These are phyloP conservation scores for Drosophila dunni DNA, from an alignment of 1,140 invertebrate species.

Conservation along the genomic window DNA sequence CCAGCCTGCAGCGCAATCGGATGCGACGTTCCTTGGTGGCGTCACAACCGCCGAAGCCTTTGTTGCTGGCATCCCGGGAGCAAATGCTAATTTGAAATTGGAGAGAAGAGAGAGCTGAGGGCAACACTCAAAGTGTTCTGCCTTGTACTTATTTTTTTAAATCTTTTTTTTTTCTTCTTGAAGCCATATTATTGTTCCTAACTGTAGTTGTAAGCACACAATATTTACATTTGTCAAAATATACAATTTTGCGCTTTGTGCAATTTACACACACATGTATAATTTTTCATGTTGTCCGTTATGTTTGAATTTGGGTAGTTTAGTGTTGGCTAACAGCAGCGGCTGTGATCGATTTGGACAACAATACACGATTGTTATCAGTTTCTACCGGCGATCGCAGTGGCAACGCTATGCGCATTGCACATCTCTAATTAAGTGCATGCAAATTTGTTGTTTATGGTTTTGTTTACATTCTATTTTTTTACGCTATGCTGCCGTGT, in stretches of 20 bases:
- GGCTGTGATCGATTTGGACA: conserved; percentile 11
- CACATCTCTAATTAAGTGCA: conserved; percentile 18
- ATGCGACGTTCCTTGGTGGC: conserved; percentile 65
- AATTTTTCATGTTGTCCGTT: conserved; percentile 14
- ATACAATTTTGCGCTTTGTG: conserved; percentile 30
- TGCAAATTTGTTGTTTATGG: background rate
- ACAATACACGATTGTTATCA: background rate
- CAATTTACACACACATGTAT: conserved; percentile 22
- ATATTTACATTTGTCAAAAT: conserved; percentile 1
- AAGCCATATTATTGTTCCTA: conserved; percentile 35
- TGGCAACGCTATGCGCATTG: conserved; percentile 5
- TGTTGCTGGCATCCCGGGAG: conserved; percentile 49
- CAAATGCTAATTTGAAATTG: conserved; percentile 65
- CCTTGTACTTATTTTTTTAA: conserved; percentile 55
- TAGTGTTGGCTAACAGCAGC: conserved; percentile 6
- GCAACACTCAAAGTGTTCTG: conserved; percentile 51
- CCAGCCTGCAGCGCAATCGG: conserved; percentile 66
- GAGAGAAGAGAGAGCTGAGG: background rate
- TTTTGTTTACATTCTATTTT: conserved; percentile 19
- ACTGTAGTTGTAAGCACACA: too few relatives aligned
- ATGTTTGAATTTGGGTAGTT: conserved; percentile 11
- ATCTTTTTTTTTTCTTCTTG: conserved; percentile 23
- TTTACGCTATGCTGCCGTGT: conserved; percentile 51
- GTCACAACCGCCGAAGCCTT: conserved; percentile 37
- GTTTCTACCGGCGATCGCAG: background rate